Conservation (phyloP, 2,113 vertebrate species). For the Ciconia boyciana region DNA sequence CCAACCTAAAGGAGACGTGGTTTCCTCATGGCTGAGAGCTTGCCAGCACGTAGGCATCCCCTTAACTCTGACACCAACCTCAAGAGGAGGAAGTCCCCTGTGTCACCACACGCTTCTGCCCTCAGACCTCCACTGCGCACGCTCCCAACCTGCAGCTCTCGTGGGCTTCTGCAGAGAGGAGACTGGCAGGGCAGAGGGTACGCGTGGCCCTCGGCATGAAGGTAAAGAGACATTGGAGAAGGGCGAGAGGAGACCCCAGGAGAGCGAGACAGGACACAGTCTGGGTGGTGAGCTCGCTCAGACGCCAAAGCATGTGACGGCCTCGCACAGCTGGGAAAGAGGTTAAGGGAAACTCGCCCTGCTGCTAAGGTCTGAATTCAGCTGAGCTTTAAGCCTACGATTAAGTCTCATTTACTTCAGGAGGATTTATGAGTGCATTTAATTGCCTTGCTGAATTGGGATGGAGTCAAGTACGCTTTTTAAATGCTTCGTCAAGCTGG, state of each 20-base stretch:
- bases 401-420: constrained; percentile 32
- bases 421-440: constrained; percentile 44
- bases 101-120: accelerated
- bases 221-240: neutral
- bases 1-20: neutral
- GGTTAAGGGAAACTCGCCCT: neutral
- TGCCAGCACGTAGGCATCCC: accelerated
- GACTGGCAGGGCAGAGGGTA: too few species aligned
- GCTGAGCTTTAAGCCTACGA: neutral
- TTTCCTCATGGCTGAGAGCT: neutral
- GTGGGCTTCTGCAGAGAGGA: neutral
- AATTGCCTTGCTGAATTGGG: neutral
- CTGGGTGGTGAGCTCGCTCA: neutral
- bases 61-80: accelerated
- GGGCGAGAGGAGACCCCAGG: neutral
- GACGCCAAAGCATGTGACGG: neutral
- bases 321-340: neutral
- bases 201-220: accelerated
- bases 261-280: accelerated
- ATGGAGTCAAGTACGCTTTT: neutral
- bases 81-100: accelerated
- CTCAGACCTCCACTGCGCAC: accelerated
- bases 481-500: neutral
- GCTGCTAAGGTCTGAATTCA: neutral
- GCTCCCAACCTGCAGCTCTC: neutral